phyloP scores from a whole-genome alignment of 2,888 invertebrate species.

The Agonopterix alstromeriana region DNA sequence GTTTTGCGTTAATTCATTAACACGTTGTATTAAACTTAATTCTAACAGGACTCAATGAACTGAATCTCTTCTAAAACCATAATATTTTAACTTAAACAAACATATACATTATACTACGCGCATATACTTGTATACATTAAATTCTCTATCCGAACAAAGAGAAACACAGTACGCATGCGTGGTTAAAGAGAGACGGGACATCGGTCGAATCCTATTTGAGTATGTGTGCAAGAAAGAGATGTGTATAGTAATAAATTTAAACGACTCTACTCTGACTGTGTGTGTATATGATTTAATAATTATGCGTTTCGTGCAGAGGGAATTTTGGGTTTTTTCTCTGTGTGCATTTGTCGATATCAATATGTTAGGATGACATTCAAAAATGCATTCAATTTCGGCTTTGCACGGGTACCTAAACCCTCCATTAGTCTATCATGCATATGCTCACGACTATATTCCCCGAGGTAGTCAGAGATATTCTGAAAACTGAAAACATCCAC shows the following conservation, averaged over 20 bases:
- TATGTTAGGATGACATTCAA: no score
- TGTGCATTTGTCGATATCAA: background rate
- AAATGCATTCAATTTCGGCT: no score
- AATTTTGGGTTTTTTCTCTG: background rate
- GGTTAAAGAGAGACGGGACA: slow-evolving; percentile 7
- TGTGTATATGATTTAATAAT: slow-evolving; percentile 9
- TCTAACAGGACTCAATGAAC: no score
- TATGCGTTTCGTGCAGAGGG: slow-evolving; percentile 1
- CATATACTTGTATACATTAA: background rate
- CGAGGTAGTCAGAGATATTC: no score
- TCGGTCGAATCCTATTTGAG: slow-evolving; percentile 15
- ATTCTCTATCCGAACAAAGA: slow-evolving; percentile 14
- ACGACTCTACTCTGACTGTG: slow-evolving; percentile 6
- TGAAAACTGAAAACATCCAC: no score
- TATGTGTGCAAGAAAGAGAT: slow-evolving; percentile 8
- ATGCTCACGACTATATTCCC: no score
- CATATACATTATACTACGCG: background rate
- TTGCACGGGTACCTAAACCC: no score
- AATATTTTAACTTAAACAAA: no score
- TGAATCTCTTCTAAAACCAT: no score
- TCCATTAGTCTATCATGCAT: no score
- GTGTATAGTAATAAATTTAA: slow-evolving; percentile 15
- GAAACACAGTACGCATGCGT: slow-evolving; percentile 11
- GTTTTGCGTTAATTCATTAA: no score
- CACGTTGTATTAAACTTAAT: no score